phyloP scores from a whole-genome alignment of 2,888 invertebrate species.

The Pammene aurita region DNA sequence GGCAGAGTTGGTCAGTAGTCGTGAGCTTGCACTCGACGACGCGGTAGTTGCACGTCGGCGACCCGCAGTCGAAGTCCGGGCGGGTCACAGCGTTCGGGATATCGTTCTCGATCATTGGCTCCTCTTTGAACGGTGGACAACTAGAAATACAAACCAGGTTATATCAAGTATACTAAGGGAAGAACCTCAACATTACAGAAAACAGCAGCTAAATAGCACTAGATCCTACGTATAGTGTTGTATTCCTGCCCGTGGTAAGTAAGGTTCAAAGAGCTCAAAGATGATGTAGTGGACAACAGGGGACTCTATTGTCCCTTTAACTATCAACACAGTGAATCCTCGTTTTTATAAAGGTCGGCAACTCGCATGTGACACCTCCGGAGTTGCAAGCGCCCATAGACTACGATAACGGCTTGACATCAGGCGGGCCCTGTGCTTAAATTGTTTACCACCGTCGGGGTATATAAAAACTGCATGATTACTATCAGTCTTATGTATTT shows the following conservation, averaged over 20 bases:
- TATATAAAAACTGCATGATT: not conserved
- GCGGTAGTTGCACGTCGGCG: slow-evolving; percentile 74
- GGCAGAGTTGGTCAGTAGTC: slow-evolving; percentile 71
- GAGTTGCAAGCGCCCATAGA: too few relatives aligned
- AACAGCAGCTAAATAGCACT: not conserved
- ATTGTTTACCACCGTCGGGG: too few relatives aligned
- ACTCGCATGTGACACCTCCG: too few relatives aligned
- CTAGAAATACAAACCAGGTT: slow-evolving; percentile 53
- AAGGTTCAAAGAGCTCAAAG: too few relatives aligned
- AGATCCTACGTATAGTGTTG: too few relatives aligned
- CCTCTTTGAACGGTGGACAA: slow-evolving; percentile 77
- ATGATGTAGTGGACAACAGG: too few relatives aligned
- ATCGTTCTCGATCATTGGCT: slow-evolving; percentile 65
- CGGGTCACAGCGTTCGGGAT: slow-evolving; percentile 72
- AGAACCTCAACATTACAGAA: not conserved
- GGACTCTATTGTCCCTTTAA: too few relatives aligned
- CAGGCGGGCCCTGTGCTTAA: too few relatives aligned
- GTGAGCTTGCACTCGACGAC: slow-evolving; percentile 79
- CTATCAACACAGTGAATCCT: too few relatives aligned
- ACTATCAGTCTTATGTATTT: slow-evolving; percentile 42
- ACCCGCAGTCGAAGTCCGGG: slow-evolving; percentile 74
- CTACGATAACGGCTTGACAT: too few relatives aligned
- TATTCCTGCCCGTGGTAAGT: too few relatives aligned
- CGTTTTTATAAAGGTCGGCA: too few relatives aligned
- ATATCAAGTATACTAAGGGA: not conserved